Base-by-base conservation (phyloP, 30 jellyfish, hydroid and myxozoan species). In the Aurelia sp. region DNA sequence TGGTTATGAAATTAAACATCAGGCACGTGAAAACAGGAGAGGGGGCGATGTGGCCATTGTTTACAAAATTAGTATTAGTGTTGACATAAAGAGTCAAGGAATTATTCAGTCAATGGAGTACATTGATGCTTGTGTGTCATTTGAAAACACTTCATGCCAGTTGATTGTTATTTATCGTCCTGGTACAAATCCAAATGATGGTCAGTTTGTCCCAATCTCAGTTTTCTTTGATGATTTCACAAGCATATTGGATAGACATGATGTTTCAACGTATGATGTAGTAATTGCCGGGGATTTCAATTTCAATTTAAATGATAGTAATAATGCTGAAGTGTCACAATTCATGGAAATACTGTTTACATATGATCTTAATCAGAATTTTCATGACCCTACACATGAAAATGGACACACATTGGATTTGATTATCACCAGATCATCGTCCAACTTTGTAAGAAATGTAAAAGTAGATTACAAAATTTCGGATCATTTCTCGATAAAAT, bases 271-370 rank as follows among this genome's bases (percentile, higher is more conserved):
- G 15, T 13, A 65, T 59, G 82, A 81, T 65, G 41, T 81, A 44
- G 84, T 81, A 52, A 44, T 81, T 66, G 74, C 75, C 20, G 79
- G 86, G 64, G 91, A 81, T 67, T 81, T 81, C 84, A 81, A 81
- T 57, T 68, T 81, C 74, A 19, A 81, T 20, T 31, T 68, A 44
- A 68, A 51, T 50, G 74, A 81, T 81, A 11, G 73, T 20, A 67
- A 81, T 68, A 69, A 81, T 68, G 74, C 84, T n/a, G 91, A 81
- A 19, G 91, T 18, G 35, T 52, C 80, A 65, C 66, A 44, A 33
- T 71, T 83, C 72, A 18, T 2, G 79, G 76, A 55, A 27, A 31
- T 70, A n/a, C 52, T 66, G 63, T 8, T 33, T 65, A 12, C 85
- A 20, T 70, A 58, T 35, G 85, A 81, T 70, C 91, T 81, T 10